phyloP scores from a whole-genome alignment of 37 sponge, comb jelly and placozoan species.

The Beroe forskalii region DNA sequence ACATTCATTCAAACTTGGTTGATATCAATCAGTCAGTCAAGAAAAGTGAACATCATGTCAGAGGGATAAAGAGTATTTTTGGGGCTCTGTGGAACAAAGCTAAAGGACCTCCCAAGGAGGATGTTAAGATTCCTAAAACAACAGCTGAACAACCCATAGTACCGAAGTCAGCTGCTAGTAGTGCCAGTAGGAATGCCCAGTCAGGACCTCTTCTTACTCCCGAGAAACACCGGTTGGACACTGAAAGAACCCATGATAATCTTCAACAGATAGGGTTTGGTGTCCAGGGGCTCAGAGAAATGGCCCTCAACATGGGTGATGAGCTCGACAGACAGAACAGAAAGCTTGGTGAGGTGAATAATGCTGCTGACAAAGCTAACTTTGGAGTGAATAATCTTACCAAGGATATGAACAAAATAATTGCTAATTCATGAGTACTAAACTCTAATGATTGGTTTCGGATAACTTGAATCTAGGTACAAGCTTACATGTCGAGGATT shows the following conservation, averaged over 20 bases:
- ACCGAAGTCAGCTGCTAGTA: neutral
- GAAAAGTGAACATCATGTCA: constrained; percentile 54
- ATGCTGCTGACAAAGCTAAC: constrained; percentile 44
- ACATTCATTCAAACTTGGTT: constrained; percentile 22
- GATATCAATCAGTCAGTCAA: constrained; percentile 54
- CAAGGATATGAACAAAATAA: constrained; percentile 63
- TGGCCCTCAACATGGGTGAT: constrained; percentile 33
- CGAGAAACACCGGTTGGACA: constrained; percentile 28
- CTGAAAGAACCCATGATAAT: constrained; percentile 52
- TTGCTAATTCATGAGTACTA: constrained; percentile 21
- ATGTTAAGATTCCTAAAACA: neutral
- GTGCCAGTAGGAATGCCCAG: neutral
- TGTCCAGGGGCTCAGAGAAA: constrained; percentile 28
- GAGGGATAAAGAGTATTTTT: constrained; percentile 56
- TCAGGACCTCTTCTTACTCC: neutral
- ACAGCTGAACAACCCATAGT: neutral
- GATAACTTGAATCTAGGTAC: no score
- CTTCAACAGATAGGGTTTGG: constrained; percentile 44
- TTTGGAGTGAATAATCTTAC: constrained; percentile 13
- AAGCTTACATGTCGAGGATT: no score
- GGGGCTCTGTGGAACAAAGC: constrained; percentile 46
- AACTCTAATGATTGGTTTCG: no score
- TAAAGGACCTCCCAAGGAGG: constrained; percentile 39
- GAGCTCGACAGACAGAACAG: constrained; percentile 27
- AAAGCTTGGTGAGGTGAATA: constrained; percentile 28